Evolutionary conservation across 2,888 invertebrate genomes (phyloP).

Genomic region (Synanthedon andrenaeformis): DNA sequence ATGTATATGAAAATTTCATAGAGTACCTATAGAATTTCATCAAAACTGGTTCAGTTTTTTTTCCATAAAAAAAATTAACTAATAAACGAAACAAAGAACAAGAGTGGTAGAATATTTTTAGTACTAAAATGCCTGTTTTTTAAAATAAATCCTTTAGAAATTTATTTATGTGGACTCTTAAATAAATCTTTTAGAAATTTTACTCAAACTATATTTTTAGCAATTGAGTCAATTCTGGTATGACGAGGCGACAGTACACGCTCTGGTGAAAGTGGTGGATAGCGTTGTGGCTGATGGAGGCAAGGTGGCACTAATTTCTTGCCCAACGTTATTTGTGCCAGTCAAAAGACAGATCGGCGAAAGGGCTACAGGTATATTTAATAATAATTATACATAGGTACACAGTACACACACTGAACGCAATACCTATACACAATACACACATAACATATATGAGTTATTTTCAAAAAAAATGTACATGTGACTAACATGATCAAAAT

Average conservation of each 20-base stretch:
- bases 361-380: slow-evolving; percentile 53
- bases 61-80: not conserved
- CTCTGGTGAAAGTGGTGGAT: slow-evolving; percentile 76
- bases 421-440: no score
- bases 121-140: no score
- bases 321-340: slow-evolving; percentile 85
- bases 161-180: not conserved
- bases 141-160: not conserved
- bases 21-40: no score
- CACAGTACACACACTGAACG: no score
- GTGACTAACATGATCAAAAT: no score
- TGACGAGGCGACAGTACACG: slow-evolving; percentile 80
- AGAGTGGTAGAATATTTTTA: no score
- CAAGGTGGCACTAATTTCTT: slow-evolving; percentile 86
- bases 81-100: no score
- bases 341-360: slow-evolving; percentile 64
- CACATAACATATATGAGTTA: no score
- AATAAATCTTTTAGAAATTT: not conserved
- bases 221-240: slow-evolving; percentile 99
- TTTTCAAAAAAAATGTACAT: no score
- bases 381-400: not conserved
- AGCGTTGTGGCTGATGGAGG: slow-evolving; percentile 63
- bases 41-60: no score
- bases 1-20: no score
- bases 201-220: slow-evolving; percentile 56